A percentile compares a stretch with the other conserved stretches of the same genome.
Evolutionary conservation across 2,888 invertebrate genomes (phyloP).

Genomic region (Leptopilina myrica): DNA sequence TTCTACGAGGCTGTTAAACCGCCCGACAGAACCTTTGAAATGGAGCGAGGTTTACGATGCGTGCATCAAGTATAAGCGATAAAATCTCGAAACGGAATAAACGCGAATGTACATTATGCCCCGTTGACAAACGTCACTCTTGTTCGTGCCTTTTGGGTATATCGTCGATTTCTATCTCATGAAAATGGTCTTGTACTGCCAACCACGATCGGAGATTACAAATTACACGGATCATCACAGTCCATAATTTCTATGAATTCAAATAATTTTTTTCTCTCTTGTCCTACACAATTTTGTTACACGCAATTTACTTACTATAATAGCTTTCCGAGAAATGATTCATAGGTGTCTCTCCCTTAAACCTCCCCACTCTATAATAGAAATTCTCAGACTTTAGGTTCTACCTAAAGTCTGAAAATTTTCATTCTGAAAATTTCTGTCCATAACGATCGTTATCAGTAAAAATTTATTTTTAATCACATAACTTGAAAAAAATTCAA

Average conservation of each 20-base stretch:
- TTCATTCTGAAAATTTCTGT: too few species aligned
- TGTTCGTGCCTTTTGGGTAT: constrained; percentile 40
- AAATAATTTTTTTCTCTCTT: background rate
- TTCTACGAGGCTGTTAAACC: constrained; percentile 44
- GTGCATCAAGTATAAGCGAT: constrained; percentile 63
- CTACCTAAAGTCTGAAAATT: background rate
- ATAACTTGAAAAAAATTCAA: background rate
- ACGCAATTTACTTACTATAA: constrained; percentile 18
- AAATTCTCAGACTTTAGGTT: too few species aligned
- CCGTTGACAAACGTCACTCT: constrained; percentile 57
- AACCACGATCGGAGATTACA: constrained; percentile 22
- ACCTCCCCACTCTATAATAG: too few species aligned
- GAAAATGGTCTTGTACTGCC: constrained; percentile 5
- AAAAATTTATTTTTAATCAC: background rate
- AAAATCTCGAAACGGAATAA: constrained; percentile 61
- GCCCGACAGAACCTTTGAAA: constrained; percentile 54
- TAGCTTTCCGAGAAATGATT: constrained; percentile 13
- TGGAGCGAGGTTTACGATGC: constrained; percentile 61
- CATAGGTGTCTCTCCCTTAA: constrained; percentile 1
- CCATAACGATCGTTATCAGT: too few species aligned
- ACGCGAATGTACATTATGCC: constrained; percentile 50
- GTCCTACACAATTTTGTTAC: background rate
- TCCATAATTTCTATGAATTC: background rate
- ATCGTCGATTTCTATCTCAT: constrained; percentile 9
- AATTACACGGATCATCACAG: constrained; percentile 26